These are phyloP conservation scores for Gallinago undulata DNA, from an alignment of 2,113 vertebrate genomes.

Conservation along the genomic window DNA sequence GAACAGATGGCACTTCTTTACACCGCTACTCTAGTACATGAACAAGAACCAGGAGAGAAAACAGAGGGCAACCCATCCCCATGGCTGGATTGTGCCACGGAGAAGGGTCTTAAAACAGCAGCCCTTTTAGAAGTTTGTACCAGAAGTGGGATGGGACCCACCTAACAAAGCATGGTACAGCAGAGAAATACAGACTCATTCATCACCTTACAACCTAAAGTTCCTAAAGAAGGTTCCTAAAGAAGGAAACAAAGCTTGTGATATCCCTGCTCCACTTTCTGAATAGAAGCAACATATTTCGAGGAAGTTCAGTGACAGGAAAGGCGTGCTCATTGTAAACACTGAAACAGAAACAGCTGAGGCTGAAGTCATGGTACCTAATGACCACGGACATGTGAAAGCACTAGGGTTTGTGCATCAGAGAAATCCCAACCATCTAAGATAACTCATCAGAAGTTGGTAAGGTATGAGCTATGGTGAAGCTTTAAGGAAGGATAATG, in stretches of 20 bases:
- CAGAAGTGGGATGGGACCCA: neutral
- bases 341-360: neutral
- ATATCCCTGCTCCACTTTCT: neutral
- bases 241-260: neutral
- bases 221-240: neutral
- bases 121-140: neutral
- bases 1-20: neutral
- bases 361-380: neutral
- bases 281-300: neutral
- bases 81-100: neutral
- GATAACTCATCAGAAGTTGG: neutral
- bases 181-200: neutral
- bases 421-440: neutral
- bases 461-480: neutral
- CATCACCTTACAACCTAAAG: neutral
- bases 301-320: neutral
- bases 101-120: neutral
- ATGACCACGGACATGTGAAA: rapidly evolving
- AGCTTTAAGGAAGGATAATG: neutral
- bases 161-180: neutral
- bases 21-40: neutral
- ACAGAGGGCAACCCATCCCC: neutral
- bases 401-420: neutral
- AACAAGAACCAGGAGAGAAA: neutral
- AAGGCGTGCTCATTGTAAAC: neutral